Base-by-base conservation (phyloP, 2,888 invertebrate species). In the Pandemis cinnamomeana region DNA sequence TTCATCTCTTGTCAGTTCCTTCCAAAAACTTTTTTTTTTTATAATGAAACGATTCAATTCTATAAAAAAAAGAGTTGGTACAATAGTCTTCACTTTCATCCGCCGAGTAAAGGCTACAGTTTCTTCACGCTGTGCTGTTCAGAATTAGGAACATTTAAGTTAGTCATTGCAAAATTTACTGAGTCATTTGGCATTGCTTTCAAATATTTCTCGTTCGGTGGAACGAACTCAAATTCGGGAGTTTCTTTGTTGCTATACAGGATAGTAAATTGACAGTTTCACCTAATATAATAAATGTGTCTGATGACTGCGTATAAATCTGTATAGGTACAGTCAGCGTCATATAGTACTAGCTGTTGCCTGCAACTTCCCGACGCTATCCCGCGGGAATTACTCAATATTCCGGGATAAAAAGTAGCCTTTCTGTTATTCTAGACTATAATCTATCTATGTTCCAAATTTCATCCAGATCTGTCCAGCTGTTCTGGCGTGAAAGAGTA, bases 281-380 rank as follows among this genome's bases (percentile, higher is more conserved):
- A 77, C 77, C 76, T 66, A 76, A 41, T 76, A 58, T 66, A 76
- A 41, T 76, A 61, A 55, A 41, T 48, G 51, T 11, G 58, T n/a
- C n/a, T 71, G 51, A 66, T 60, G 60, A 48, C 48, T 55, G 11
- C 27, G 27, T 36, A 36, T 36, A 36, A 36, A 36, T 36, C 27
- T 36, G 27, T 20, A 20, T 20, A 20, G 20, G 1, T 20, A 20
- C 20, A 20, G 20, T 20, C 20, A 20, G 20, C 20, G 20, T 20
- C 1, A 20, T 20, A 20, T 20, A 20, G 20, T 20, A 20, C 20
- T 20, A 20, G 20, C 20, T 20, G 20, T 20, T 20, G 20, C 20
- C 20, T 1, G 20, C 20, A 20, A 20, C 20, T 20, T 20, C 20
- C n/a, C n/a, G n/a, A n/a, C 20, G 20, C 20, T 20, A 20, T 20